Base-by-base conservation (phyloP, 2,797 vertebrate species). In the Channa striata region DNA sequence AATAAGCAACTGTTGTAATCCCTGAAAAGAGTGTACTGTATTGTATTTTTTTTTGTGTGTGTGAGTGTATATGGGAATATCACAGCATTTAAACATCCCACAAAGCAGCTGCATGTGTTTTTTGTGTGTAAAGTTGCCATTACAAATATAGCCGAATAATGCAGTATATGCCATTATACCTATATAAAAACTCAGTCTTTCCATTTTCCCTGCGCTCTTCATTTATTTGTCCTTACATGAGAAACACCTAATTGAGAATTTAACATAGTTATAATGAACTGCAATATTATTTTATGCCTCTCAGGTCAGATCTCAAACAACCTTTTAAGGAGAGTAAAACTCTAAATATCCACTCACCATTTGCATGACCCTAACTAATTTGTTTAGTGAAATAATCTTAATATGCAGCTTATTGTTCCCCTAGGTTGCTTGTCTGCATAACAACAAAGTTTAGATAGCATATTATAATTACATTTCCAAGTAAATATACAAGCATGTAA, bases 401-500 rank as follows among this genome's bases (percentile, higher is more conserved):
- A 86, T 83, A 77, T 80, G 50, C 72, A 68, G 19, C 17, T 77
- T 69, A 74, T 65, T 68, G 66, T 78, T 53, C 77, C 73, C 74
- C 36, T 11, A 71, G 59, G 78, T 86, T 59, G 8, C 72, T 66
- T 6, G 49, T 79, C 62, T 88, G 81, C 75, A 74, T 85, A 74
- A 84, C 77, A 86, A 84, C 64, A 74, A 74, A 2, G 66, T 82
- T 60, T n/a, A n/a, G n/a, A n/a, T n/a, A 72, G 62, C 58, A 33
- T 57, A 1, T 74, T 90, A 88, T 87, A 90, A 89, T 86, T 85
- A 90, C 65, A 71, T 57, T 70, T 68, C 59, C n/a, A 17, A 60
- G n/a, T n/a, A n/a, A n/a, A n/a, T n/a, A n/a, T n/a, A n/a, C n/a
- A 76, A 39, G 46, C 36, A 37, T 53, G 59, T 81, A 79, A 71